phyloP scores from a whole-genome alignment of 2,888 invertebrate species.

The Pollenia griseotomentosa region DNA sequence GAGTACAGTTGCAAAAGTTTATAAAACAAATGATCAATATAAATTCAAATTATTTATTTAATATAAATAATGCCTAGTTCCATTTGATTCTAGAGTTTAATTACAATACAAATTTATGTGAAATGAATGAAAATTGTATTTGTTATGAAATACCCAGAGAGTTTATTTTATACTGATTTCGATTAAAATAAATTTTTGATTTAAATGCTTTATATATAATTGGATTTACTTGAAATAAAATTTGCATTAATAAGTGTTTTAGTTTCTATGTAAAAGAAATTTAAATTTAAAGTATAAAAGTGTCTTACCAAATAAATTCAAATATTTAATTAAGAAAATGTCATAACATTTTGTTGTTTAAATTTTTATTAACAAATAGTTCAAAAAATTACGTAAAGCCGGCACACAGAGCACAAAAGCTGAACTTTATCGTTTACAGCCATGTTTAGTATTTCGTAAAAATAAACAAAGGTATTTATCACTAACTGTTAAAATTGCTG shows the following conservation, averaged over 20 bases:
- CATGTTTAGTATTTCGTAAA: too few species aligned
- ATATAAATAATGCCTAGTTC: background rate
- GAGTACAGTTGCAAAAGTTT: background rate
- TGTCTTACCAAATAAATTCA: background rate
- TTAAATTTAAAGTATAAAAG: background rate
- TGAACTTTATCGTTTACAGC: too few species aligned
- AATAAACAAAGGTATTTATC: too few species aligned
- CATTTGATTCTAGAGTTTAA: background rate
- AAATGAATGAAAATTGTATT: background rate
- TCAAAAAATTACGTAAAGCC: too few species aligned
- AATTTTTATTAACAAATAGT: too few species aligned
- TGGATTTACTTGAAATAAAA: background rate
- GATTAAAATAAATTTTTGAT: background rate
- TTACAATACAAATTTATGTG: background rate
- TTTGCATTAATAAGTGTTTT: slow-evolving; percentile 35
- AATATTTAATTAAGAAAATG: too few species aligned
- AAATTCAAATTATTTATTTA: background rate
- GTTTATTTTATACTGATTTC: background rate
- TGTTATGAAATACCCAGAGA: background rate
- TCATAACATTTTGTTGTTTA: too few species aligned
- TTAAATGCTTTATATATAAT: slow-evolving; percentile 19
- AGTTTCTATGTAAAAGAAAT: slow-evolving; percentile 22
- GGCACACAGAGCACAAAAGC: too few species aligned
- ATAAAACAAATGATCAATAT: background rate
- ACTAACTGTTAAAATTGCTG: too few species aligned